Conservation (phyloP, 2,888 invertebrate genomes). For the Cremastinae sp. region DNA sequence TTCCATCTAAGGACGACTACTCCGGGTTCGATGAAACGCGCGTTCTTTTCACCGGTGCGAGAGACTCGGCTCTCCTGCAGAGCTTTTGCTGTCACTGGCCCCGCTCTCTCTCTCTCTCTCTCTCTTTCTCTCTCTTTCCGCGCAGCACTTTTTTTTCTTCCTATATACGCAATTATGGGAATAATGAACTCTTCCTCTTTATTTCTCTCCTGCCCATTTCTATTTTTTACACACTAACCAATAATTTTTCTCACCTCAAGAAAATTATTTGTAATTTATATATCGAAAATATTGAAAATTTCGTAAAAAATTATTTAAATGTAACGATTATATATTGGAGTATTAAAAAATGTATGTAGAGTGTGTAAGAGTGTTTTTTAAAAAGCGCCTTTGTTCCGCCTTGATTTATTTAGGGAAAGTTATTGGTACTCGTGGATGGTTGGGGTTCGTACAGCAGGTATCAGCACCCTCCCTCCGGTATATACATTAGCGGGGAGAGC, state of each 20-base stretch:
- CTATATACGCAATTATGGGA: constrained; percentile 69
- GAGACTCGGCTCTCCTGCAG: constrained; percentile 39
- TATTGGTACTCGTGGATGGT: constrained; percentile 14
- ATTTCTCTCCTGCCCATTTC: constrained; percentile 58
- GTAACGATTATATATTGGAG: too few relatives aligned
- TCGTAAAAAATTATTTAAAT: too few relatives aligned
- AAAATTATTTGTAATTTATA: too few relatives aligned
- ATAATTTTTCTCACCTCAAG: too few relatives aligned
- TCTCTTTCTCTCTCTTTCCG: too few relatives aligned
- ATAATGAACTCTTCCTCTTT: constrained; percentile 73
- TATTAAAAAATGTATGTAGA: too few relatives aligned
- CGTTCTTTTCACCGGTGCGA: constrained; percentile 70
- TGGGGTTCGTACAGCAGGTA: constrained; percentile 21
- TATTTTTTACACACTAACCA: too few relatives aligned
- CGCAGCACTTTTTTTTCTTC: constrained; percentile 66
- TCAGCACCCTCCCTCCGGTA: constrained; percentile 36
- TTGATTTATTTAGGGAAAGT: not conserved
- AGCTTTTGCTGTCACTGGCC: constrained; percentile 53
- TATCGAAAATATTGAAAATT: too few relatives aligned
- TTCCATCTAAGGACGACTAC: constrained; percentile 83
- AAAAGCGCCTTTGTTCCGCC: too few relatives aligned
- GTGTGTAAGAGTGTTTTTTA: too few relatives aligned
- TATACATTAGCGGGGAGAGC: constrained; percentile 39
- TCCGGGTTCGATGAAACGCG: constrained; percentile 79
- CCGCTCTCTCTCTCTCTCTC: constrained; percentile 36